Conservation (phyloP, 2,113 vertebrate genomes). For the Nothocercus nigrocapillus region DNA sequence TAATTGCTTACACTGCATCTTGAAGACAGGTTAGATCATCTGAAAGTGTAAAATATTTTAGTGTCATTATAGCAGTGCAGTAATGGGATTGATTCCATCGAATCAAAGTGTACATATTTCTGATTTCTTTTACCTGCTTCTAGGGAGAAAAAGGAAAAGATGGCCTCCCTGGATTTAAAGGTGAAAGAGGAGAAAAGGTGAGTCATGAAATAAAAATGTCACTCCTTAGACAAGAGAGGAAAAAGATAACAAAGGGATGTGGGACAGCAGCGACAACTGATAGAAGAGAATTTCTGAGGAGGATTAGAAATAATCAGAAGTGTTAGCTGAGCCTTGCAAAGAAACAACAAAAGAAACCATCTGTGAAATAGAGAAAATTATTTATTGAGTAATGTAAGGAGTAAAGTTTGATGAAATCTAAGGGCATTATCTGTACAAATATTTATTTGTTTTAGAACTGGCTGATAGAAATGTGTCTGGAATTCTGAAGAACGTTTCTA, state of each 20-base stretch:
- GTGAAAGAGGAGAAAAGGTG: constrained; percentile 79
- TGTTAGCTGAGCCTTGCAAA: not conserved
- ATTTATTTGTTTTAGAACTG: not conserved
- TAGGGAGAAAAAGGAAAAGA: constrained; percentile 78
- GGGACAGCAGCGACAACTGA: not conserved
- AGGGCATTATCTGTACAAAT: not conserved
- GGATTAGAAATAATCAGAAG: not conserved
- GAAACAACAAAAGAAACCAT: not conserved
- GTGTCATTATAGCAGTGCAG: not conserved
- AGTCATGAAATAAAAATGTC: not conserved
- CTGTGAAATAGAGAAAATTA: not conserved
- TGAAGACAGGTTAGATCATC: not conserved
- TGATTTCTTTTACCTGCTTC: not conserved
- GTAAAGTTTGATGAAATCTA: not conserved
- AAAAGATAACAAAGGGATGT: not conserved
- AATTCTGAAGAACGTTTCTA: not conserved
- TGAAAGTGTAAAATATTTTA: not conserved
- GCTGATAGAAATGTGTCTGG: not conserved
- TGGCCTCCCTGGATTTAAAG: constrained; percentile 73
- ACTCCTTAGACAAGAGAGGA: not conserved
- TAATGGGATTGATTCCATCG: not conserved
- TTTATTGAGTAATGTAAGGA: not conserved
- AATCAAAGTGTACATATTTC: not conserved
- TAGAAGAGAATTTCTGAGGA: not conserved
- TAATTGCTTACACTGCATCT: not conserved